Evolutionary conservation across 2,113 vertebrate species (phyloP), one percentile per base, ranked within the genome.

Genomic region (Nerophis lumbriciformis): DNA sequence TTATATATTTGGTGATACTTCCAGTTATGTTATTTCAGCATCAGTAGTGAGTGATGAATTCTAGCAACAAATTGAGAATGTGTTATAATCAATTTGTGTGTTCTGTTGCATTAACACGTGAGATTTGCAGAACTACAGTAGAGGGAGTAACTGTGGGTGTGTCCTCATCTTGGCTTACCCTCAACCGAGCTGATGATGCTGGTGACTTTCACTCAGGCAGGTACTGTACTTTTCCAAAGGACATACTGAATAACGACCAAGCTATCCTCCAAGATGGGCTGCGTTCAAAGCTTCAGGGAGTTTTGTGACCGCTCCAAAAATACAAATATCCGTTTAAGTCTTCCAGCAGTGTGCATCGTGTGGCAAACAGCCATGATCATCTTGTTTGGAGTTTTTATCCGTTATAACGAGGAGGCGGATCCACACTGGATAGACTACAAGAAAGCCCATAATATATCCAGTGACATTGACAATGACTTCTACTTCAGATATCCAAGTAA

Each of bases 401-500:
- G 94, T 53, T 98, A 97, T 1, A 3, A 92, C 9, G 1, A 66
- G 0, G 90, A 94, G 9, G 72, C 94, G 0, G 88, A 93, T 2
- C 4, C 92, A 0, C 88, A 85, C 68, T 99, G 94, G 95, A 5
- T 63, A 8, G 77, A 91, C 10, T 3, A 74, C 47, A 93, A 49
- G 65, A 21, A 0, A 4, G 0, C 1, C 0, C 0, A 63, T 0
- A 98, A 98, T 72, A 48, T 92, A 49, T 85, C 90, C 13, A 94
- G 89, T 15, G 90, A 95, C 75, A 56, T 87, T 1, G 92, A 97
- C 58, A 99, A 99, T 0, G 94, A 98, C 54, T 99, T 95, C 89
- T 99, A 99, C 88, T 98, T 83, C 85, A 91, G 95, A 88, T 99
- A 99, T 69, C 95, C 97, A 1, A 98, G 97, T 99, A 92, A 95